phyloP scores from a whole-genome alignment of 2,797 vertebrate genomes.

The Peromyscus aztecus region DNA sequence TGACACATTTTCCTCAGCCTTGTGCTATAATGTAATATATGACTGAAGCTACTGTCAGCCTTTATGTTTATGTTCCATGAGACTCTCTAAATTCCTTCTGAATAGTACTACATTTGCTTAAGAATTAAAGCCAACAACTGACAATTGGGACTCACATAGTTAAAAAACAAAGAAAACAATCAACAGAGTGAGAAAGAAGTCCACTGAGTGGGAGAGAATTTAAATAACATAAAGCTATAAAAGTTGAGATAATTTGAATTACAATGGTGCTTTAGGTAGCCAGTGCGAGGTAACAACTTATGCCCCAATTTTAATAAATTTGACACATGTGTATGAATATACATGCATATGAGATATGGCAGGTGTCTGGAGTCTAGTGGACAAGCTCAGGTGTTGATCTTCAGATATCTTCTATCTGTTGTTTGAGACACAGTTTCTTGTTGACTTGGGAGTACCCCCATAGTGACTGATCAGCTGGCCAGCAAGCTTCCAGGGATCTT shows the following conservation, averaged over 20 bases:
- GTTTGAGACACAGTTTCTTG: neutral
- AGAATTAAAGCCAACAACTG: neutral
- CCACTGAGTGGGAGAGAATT: neutral
- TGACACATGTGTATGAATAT: neutral
- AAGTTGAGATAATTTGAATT: conserved; percentile 27
- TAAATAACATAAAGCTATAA: neutral
- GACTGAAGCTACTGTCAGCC: neutral
- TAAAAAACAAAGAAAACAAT: neutral
- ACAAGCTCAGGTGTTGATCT: neutral
- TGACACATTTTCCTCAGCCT: neutral
- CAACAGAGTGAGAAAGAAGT: neutral
- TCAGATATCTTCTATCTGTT: neutral
- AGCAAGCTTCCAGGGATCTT: neutral
- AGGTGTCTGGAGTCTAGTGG: neutral
- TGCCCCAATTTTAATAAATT: neutral
- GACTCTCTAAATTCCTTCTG: neutral
- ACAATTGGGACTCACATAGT: neutral
- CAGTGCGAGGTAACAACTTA: neutral
- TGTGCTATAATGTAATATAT: neutral
- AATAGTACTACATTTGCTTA: neutral
- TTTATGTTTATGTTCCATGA: neutral
- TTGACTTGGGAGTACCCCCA: neutral
- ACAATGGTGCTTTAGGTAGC: neutral
- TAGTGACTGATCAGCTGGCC: neutral
- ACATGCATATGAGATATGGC: neutral